Conservation (phyloP, 1,140 invertebrate species). For the Drosophila littoralis region DNA sequence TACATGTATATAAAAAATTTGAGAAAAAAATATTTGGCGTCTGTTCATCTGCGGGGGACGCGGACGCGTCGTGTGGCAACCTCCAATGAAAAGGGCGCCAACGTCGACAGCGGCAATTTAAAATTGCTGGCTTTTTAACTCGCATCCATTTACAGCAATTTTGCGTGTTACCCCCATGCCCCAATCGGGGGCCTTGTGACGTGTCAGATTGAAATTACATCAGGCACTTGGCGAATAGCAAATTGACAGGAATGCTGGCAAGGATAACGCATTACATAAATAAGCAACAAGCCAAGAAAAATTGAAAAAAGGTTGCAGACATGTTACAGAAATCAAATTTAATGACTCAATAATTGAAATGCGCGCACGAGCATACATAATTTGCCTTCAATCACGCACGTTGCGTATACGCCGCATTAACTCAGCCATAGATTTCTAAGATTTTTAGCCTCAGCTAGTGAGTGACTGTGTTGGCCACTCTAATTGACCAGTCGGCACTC, state of each 20-base stretch:
- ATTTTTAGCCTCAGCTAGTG: background rate
- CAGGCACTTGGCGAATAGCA: conserved; percentile 68
- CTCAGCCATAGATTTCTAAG: conserved; percentile 9
- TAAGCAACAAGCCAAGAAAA: conserved; percentile 56
- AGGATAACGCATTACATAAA: conserved; percentile 70
- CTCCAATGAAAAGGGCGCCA: conserved; percentile 44
- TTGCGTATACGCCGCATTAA: conserved; percentile 51
- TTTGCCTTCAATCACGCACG: conserved; percentile 18
- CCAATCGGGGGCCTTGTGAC: conserved; percentile 27
- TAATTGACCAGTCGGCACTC: conserved; percentile 3
- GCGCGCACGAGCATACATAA: conserved; percentile 56
- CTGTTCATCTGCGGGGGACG: conserved; percentile 22
- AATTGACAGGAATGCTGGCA: conserved; percentile 41
- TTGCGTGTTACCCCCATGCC: conserved; percentile 45
- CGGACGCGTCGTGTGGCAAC: background rate
- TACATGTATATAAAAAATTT: conserved; percentile 13
- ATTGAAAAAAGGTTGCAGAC: conserved; percentile 59
- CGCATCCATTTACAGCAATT: conserved; percentile 83
- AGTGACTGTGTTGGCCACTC: background rate
- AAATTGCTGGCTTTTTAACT: conserved; percentile 83
- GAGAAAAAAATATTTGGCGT: conserved; percentile 14
- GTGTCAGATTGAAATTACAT: conserved; percentile 83
- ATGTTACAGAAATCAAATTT: conserved; percentile 78
- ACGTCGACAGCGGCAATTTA: conserved; percentile 77
- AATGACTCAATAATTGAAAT: conserved; percentile 81